Percentiles rank a stretch among this genome's conserved stretches.
phyloP scores from a whole-genome alignment of 2,888 invertebrate species.

The Pseudococcus longispinus region DNA sequence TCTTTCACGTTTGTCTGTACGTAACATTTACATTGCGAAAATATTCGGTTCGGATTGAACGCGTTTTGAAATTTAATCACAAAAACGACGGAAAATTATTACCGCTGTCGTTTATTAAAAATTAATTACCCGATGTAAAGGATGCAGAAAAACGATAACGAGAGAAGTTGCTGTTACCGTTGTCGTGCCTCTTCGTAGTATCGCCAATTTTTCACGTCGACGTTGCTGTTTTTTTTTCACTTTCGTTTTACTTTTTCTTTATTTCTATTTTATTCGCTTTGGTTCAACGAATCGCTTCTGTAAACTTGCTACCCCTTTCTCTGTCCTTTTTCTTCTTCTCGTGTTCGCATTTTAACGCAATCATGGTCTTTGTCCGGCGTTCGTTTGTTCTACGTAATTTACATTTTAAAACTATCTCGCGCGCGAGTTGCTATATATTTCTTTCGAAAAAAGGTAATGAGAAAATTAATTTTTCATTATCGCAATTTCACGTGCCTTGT shows the following conservation, averaged over 20 bases:
- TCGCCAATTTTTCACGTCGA: background rate
- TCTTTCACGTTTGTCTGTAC: background rate
- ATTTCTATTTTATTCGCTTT: background rate
- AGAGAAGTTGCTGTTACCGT: background rate
- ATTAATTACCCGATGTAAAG: conserved; percentile 3
- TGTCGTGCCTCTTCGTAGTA: background rate
- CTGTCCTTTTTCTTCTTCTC: too few species aligned
- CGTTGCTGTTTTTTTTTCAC: background rate
- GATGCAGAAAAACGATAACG: background rate
- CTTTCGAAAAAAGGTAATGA: background rate
- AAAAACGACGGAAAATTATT: conserved; percentile 14
- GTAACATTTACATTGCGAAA: background rate
- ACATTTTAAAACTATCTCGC: background rate
- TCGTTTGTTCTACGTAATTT: background rate
- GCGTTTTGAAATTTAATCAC: conserved; percentile 17
- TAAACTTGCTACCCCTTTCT: background rate
- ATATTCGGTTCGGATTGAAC: background rate
- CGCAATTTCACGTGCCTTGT: conserved; percentile 2
- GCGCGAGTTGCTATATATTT: background rate
- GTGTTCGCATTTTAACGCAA: background rate
- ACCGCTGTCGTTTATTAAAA: background rate
- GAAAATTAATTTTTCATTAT: conserved; percentile 6
- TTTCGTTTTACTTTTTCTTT: background rate
- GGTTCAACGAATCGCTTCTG: background rate
- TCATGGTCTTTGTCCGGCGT: background rate